A percentile compares a stretch with the other conserved stretches of the same genome.
Evolutionary conservation across 2,888 invertebrate genomes (phyloP).

Genomic region (Papilio elwesi): DNA sequence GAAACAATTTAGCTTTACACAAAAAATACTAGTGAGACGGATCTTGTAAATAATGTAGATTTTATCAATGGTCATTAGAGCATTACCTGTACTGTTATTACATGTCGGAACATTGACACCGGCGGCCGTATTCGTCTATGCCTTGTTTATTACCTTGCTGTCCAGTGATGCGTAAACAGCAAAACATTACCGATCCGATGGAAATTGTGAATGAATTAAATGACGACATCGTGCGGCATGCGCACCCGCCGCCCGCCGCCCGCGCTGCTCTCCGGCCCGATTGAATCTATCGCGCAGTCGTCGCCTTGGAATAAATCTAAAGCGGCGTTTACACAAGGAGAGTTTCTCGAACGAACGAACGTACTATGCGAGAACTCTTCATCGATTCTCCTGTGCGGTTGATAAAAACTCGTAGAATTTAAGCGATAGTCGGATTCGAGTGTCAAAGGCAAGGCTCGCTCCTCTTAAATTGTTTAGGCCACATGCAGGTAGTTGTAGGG

Average conservation of each 20-base stretch:
- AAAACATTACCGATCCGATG: constrained; percentile 21
- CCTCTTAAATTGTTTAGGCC: no score
- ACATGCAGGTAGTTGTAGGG: no score
- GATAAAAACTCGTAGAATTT: no score
- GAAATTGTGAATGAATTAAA: constrained; percentile 32
- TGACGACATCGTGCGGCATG: constrained; percentile 14
- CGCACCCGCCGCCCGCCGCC: constrained; percentile 3
- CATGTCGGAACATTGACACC: constrained; percentile 4
- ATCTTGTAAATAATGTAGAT: constrained; percentile 5
- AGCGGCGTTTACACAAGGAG: no score
- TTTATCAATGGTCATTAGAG: constrained; percentile 11
- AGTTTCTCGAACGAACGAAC: no score
- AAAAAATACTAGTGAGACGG: background rate
- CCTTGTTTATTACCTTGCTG: constrained; percentile 12
- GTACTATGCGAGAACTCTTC: no score
- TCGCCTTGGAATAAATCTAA: constrained; percentile 14
- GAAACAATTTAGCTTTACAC: background rate
- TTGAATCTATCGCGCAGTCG: background rate
- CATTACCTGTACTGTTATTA: background rate
- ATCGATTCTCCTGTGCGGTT: no score
- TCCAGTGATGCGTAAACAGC: constrained; percentile 16
- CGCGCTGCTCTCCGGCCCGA: background rate
- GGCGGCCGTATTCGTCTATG: constrained; percentile 19
- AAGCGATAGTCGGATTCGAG: no score
- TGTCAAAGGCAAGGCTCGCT: no score